These are phyloP conservation scores for Oxytorus armatus DNA, from an alignment of 2,888 invertebrate genomes.

Conservation along the genomic window DNA sequence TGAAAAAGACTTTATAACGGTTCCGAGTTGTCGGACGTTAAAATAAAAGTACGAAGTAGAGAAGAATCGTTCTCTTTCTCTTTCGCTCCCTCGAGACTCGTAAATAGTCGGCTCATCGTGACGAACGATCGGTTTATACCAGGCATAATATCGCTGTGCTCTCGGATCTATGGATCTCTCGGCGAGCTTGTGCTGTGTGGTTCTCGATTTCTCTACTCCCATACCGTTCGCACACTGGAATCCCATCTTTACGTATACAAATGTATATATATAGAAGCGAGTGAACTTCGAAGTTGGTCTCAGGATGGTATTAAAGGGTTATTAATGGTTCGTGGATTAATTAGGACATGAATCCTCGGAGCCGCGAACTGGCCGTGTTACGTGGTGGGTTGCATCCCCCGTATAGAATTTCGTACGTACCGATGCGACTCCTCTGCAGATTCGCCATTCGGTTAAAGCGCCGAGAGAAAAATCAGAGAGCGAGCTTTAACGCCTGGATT, in stretches of 20 bases:
- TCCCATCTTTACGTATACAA: conserved; percentile 14
- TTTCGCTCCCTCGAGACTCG: conserved; percentile 53
- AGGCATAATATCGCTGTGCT: conserved; percentile 45
- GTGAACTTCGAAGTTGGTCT: conserved; percentile 68
- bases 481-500: conserved; percentile 5
- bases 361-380: conserved; percentile 42
- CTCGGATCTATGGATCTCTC: conserved; percentile 42
- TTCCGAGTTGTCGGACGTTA: conserved; percentile 50
- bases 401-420: conserved; percentile 25
- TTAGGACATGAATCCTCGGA: conserved; percentile 68
- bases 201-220: conserved; percentile 41
- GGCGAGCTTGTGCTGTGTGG: conserved; percentile 24
- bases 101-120: conserved; percentile 70
- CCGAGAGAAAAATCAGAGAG: not conserved
- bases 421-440: conserved; percentile 25
- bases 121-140: conserved; percentile 68
- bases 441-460: not conserved
- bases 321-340: conserved; percentile 73
- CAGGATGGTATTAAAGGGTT: conserved; percentile 69
- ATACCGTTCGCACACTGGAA: conserved; percentile 23
- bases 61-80: conserved; percentile 54
- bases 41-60: conserved; percentile 46
- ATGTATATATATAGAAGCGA: conserved; percentile 31
- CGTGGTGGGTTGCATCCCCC: conserved; percentile 17
- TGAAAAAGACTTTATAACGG: conserved; percentile 55